Base-by-base conservation (phyloP, 2,888 invertebrate genomes). In the Nysson spinosus region DNA sequence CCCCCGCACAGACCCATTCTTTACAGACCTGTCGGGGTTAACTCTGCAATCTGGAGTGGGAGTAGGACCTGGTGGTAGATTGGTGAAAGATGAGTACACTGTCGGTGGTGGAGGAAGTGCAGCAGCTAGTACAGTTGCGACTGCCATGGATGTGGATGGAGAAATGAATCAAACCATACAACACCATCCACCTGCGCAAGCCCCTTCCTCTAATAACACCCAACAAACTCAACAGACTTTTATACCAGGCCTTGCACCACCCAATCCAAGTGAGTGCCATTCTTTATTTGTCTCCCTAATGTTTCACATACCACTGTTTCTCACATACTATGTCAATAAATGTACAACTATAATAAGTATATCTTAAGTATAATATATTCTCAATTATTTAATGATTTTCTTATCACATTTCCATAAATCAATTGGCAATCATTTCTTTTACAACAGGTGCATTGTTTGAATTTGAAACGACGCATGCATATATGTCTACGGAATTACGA, bases 71-170 rank as follows among this genome's bases (percentile, higher is more conserved):
- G 92, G 95, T 4, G 94, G 94, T 82, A 91, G 96, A 75, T 89
- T 96, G 75, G 95, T 97, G 24, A 97, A 97, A 88, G 97, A 97
- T 89, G 97, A 97, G 86, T 97, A 96, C 87, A 93, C 94, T 42
- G 95, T 95, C 16, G 94, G 94, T 1, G 90, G 92, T 39, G 85
- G 87, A 17, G 82, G 83, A 22, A 79, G 73, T 19, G 90, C 92
- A 0, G 87, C 88, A 11, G 84, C 81, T n/a, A 85, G 87, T 30
- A 87, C 88, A 78, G 88, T 79, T 24, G 79, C 87, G 11, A 85
- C 87, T 26, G 89, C 89, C 35, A 90, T 91, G 89, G 91, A 91
- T 67, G 90, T 91, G 30, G 91, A 90, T 69, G 90, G 89, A 49
- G 92, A 92, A 74, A 89, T 92, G 56, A 91, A 90, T 54, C 91